Evolutionary conservation across 2,888 invertebrate genomes (phyloP).

Genomic region (Drosophila leonis): DNA sequence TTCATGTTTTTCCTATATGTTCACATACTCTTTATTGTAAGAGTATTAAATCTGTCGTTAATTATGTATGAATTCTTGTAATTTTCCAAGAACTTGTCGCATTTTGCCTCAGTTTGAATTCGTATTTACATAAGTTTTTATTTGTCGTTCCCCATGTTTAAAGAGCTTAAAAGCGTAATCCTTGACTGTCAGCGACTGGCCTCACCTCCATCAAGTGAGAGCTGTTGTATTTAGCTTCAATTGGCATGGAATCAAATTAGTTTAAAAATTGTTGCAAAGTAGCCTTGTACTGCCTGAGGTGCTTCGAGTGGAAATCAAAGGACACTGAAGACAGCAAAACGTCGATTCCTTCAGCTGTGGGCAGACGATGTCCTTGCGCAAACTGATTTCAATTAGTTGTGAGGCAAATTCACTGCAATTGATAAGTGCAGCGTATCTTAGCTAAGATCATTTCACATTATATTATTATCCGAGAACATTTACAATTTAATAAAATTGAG

Average conservation of each 20-base stretch:
- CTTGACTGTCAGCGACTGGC: slow-evolving; percentile 23
- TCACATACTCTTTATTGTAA: neutral
- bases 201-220: slow-evolving; percentile 14
- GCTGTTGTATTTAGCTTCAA: slow-evolving; percentile 34
- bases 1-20: neutral
- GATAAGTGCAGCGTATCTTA: slow-evolving; percentile 34
- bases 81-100: slow-evolving; percentile 68
- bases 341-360: slow-evolving; percentile 13
- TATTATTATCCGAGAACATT: slow-evolving; percentile 25
- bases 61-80: neutral
- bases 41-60: neutral
- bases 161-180: slow-evolving; percentile 37
- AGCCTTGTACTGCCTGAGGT: slow-evolving; percentile 60
- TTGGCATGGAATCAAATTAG: slow-evolving; percentile 65
- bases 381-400: slow-evolving; percentile 1
- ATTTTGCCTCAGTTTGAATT: slow-evolving; percentile 47
- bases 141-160: slow-evolving; percentile 56
- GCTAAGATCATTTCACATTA: slow-evolving; percentile 23
- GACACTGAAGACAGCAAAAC: slow-evolving; percentile 47
- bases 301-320: slow-evolving; percentile 62
- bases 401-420: slow-evolving; percentile 30
- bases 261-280: slow-evolving; percentile 37
- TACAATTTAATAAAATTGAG: slow-evolving; percentile 65
- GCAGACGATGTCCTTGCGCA: neutral
- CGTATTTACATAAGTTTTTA: slow-evolving; percentile 44